These are phyloP conservation scores for Erythrocercus mccallii DNA, from an alignment of 2,113 vertebrate genomes.

Conservation along the genomic window DNA sequence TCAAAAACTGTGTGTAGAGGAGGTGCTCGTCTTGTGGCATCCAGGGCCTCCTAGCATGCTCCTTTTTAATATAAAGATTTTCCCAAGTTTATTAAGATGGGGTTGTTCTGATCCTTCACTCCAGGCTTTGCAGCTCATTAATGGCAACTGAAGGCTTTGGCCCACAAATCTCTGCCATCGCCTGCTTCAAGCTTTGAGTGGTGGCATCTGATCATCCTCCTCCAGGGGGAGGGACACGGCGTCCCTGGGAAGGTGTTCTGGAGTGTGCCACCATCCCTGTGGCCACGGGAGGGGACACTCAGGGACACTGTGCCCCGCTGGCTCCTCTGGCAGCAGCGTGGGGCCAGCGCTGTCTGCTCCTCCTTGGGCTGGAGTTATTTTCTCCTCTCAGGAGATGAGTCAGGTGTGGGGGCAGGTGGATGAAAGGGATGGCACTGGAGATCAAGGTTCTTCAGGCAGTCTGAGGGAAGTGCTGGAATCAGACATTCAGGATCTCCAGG, in stretches of 20 bases:
- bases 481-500: slow-evolving; percentile 50
- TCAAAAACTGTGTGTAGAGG: neutral
- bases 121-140: neutral
- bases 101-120: neutral
- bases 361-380: slow-evolving; percentile 33
- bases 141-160: neutral
- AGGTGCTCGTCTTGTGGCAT: neutral
- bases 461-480: slow-evolving; percentile 37
- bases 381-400: slow-evolving; percentile 39
- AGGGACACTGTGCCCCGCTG: neutral
- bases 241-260: rapidly evolving
- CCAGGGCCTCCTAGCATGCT: neutral
- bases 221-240: neutral
- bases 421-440: neutral
- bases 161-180: neutral
- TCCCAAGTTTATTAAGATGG: neutral
- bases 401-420: slow-evolving; percentile 57
- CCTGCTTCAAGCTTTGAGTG: neutral
- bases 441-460: slow-evolving; percentile 37
- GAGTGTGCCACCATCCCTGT: rapidly evolving
- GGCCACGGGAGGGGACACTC: neutral
- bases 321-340: neutral
- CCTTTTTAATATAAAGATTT: neutral
- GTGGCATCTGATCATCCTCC: neutral
- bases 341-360: neutral